phyloP scores from a whole-genome alignment of 2,113 vertebrate species.

The Scortum barcoo region DNA sequence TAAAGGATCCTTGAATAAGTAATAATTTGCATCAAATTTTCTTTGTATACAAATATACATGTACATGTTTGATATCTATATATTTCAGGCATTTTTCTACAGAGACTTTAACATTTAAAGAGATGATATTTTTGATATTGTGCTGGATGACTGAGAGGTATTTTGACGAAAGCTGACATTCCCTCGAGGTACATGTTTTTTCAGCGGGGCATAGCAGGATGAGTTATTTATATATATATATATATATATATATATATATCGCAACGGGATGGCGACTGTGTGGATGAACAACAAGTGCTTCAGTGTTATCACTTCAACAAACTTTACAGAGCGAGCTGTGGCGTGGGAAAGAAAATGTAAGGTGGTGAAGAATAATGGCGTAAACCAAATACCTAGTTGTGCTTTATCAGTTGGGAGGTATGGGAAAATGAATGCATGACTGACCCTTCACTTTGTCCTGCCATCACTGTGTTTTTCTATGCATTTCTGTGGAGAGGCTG shows the following conservation, averaged over 20 bases:
- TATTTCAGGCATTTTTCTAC: slow-evolving; percentile 85
- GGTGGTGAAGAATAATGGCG: slow-evolving; percentile 34
- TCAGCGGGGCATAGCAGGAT: slow-evolving; percentile 64
- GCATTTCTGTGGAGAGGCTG: slow-evolving; percentile 71
- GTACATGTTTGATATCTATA: slow-evolving; percentile 77
- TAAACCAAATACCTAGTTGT: slow-evolving; percentile 79
- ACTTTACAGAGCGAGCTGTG: slow-evolving; percentile 27
- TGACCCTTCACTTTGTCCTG: slow-evolving; percentile 73
- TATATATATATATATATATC: slow-evolving; percentile 77
- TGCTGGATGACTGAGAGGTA: slow-evolving; percentile 69
- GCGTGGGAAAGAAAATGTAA: slow-evolving; percentile 20
- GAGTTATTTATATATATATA: slow-evolving; percentile 78
- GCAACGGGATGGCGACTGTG: slow-evolving; percentile 49
- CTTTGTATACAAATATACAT: slow-evolving; percentile 80
- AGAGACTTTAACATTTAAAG: slow-evolving; percentile 83
- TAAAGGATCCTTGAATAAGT: slow-evolving; percentile 69
- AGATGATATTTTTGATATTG: slow-evolving; percentile 88
- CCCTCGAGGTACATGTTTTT: slow-evolving; percentile 57
- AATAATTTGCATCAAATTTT: slow-evolving; percentile 86
- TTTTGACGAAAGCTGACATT: slow-evolving; percentile 70
- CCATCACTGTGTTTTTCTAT: slow-evolving; percentile 80
- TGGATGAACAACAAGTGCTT: slow-evolving; percentile 43
- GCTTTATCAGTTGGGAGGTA: slow-evolving; percentile 69
- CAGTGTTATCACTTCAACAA: slow-evolving; percentile 43
- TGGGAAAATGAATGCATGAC: slow-evolving; percentile 64